Evolutionary conservation across 1,140 invertebrate species (phyloP), one percentile per base, ranked within the genome.

Genomic region (Macrotrachela quadricornifera): DNA sequence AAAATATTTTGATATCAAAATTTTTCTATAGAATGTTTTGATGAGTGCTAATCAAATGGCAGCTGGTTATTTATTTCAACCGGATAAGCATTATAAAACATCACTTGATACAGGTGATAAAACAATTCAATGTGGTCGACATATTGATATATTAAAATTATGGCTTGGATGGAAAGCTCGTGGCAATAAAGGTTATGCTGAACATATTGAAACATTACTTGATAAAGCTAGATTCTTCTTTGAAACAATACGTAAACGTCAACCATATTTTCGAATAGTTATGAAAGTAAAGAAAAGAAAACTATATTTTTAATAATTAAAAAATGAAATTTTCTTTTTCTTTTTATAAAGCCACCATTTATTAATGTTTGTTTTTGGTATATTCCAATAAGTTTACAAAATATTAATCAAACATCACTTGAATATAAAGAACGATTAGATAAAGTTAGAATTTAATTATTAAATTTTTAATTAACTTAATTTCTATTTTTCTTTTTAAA

Each of bases 281-380:
- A 30, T 30, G 21, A 30, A 30, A 30, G 21, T 30, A 30, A 30
- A 30, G 8, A 30, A 30, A 4, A 30, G n/a, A n/a, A n/a, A n/a
- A n/a, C n/a, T n/a, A n/a, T n/a, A n/a, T n/a, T n/a, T n/a, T n/a
- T n/a, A 30, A 4, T 30, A 2, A 30, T 30, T 30, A 4, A 2
- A 30, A 30, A 8, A 30, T 4, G 3, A 2, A 30, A 30, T 30
- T 30, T 2, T 30, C 21, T 30, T 30, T 30, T 4, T 4, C 8
- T 30, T 46, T 51, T 49, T 36, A 66, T 72, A 49, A 79, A 94
- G 71, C 90, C 88, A 0, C 85, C 95, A 74, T 78, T 81, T 71
- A 83, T 92, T 1, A 97, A 96, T 67, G 84, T 96, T 13, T 86
- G 83, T 64, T 97, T 97, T 74, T 97, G 91, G 91, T 97, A 97